A percentile compares a stretch with the other conserved stretches of the same genome.
Conservation (phyloP, 2,888 invertebrate species). For the Netelia virgata region DNA sequence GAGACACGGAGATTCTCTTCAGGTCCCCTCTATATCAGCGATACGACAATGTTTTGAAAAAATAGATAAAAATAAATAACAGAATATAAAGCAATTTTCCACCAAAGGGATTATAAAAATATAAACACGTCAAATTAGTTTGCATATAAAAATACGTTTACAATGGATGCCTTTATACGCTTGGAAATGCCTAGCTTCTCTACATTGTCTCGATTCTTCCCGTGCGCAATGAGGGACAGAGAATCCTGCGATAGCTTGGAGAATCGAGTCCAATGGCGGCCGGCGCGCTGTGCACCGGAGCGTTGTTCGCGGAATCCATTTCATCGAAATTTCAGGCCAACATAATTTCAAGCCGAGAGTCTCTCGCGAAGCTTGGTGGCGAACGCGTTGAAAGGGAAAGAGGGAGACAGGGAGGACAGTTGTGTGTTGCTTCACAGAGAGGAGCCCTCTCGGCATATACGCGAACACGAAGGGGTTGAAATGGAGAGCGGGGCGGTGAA, state of each 20-base stretch:
- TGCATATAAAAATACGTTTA: conserved; percentile 6
- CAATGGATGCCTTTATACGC: neutral
- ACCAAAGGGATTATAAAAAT: too few relatives aligned
- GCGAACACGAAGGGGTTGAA: conserved; percentile 29
- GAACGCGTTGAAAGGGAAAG: conserved; percentile 65
- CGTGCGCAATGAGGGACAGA: conserved; percentile 32
- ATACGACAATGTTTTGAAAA: conserved; percentile 1
- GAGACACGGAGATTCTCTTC: neutral
- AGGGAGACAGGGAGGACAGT: conserved; percentile 44
- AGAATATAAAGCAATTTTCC: too few relatives aligned
- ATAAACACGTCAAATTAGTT: neutral
- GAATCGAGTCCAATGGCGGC: conserved; percentile 80
- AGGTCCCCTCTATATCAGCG: neutral
- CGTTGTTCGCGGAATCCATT: conserved; percentile 74
- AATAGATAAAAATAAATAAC: too few relatives aligned
- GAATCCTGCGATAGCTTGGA: conserved; percentile 77
- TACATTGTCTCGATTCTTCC: neutral
- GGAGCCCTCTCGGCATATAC: conserved; percentile 26
- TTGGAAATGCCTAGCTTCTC: neutral
- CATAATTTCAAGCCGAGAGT: conserved; percentile 76
- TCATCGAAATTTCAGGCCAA: conserved; percentile 81
- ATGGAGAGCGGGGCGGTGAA: conserved; percentile 59
- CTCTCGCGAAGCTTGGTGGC: conserved; percentile 58
- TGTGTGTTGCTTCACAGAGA: conserved; percentile 56
- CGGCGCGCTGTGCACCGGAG: conserved; percentile 57